Evolutionary conservation across 2,113 vertebrate species (phyloP), one percentile per base, ranked within the genome.

Genomic region (Protomyctophum bolini): DNA sequence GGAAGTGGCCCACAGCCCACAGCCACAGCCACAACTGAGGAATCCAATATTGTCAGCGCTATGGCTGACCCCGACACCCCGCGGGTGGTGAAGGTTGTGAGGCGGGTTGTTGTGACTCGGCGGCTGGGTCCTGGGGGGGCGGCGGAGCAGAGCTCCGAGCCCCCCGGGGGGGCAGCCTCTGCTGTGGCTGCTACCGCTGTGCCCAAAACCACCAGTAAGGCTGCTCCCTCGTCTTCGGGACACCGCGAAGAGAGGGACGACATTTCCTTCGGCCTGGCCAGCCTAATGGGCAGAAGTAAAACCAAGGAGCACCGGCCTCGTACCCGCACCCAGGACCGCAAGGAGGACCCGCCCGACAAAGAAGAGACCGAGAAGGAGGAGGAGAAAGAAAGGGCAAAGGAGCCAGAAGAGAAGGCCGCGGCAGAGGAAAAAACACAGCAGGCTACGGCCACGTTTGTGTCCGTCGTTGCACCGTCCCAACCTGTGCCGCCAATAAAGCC

Each of bases 241-340:
- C 33, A 63, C 2, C 63, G 66, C 66, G 89, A 86, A 14, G 86
- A 92, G 33, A 94, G 93, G 79, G 96, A 97, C 28, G 96, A 97
- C 76, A 92, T 98, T 68, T 96, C 97, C 0, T n/a, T 87, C 6
- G 96, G 97, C 6, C 91, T 98, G 57, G 86, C 94, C 57, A 96
- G 92, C 70, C 93, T 99, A 15, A 99, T 98, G 97, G 93, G 95
- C 0, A 94, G 96, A 58, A 87, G 93, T 15, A 92, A 91, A 81
- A 94, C 85, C 81, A 98, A 95, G 83, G 96, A 97, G 58, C 96
- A 95, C 83, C 93, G 94, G 49, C 89, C 89, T 0, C 94, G 94
- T 8, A 87, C 87, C 69, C 94, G 92, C 72, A 90, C 68, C 65
- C 88, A 84, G 45, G 91, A 91, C 55, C 84, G 80, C 76, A 94